Conservation (phyloP, 2,888 invertebrate species). For the Venustoraphidia nigricollis region DNA sequence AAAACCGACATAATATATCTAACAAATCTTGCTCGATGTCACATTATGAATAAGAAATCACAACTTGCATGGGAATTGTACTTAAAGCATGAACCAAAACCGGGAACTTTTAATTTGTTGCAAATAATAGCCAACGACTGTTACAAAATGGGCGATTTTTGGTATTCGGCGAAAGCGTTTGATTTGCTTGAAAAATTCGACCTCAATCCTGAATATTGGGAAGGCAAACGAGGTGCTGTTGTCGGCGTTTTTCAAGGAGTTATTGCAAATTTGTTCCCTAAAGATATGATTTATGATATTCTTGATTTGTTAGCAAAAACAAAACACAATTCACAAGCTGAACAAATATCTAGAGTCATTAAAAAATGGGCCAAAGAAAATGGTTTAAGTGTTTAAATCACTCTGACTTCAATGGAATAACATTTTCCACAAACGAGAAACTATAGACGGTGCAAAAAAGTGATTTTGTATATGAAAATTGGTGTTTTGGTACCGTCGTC, state of each 20-base stretch:
- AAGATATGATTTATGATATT: conserved; percentile 59
- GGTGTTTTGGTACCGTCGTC: too few relatives aligned
- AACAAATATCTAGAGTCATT: conserved; percentile 73
- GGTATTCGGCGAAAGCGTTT: conserved; percentile 92
- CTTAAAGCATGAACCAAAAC: conserved; percentile 63
- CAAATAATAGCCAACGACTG: conserved; percentile 94
- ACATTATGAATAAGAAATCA: conserved; percentile 83
- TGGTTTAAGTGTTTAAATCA: conserved; percentile 26
- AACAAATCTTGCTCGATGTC: conserved; percentile 77
- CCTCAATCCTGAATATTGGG: conserved; percentile 96
- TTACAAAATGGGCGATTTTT: conserved; percentile 92
- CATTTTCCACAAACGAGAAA: too few relatives aligned
- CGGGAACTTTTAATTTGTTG: conserved; percentile 82
- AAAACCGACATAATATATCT: conserved; percentile 73
- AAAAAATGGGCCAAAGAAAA: conserved; percentile 82
- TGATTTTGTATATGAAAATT: too few relatives aligned
- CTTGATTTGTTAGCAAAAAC: conserved; percentile 68
- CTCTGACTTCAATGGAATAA: too few relatives aligned
- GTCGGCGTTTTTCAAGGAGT: conserved; percentile 64
- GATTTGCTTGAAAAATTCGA: conserved; percentile 90
- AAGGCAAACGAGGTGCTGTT: conserved; percentile 90
- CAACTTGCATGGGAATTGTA: conserved; percentile 92
- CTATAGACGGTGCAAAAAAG: too few relatives aligned
- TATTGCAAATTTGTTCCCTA: conserved; percentile 26
- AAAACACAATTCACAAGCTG: conserved; percentile 70